Evolutionary conservation across 2,113 vertebrate species (phyloP).

Genomic region (Trichechus manatus): DNA sequence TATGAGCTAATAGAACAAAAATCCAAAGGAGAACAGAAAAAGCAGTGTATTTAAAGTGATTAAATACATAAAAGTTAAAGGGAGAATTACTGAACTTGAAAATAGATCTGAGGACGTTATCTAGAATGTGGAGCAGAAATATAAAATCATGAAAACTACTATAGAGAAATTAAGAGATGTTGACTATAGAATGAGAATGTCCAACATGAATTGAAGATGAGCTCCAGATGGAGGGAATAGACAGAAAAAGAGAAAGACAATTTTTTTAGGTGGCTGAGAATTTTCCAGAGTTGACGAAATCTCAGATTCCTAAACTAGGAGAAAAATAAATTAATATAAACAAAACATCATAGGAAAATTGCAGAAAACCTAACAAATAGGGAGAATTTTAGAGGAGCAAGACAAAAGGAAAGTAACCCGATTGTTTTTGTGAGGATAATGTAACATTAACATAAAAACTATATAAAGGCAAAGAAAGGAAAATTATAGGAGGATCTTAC

Average conservation of each 20-base stretch:
- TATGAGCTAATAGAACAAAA: neutral
- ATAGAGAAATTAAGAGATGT: slow-evolving; percentile 4
- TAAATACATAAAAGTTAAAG: slow-evolving; percentile 30
- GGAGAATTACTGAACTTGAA: neutral
- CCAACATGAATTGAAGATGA: neutral
- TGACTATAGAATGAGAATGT: neutral
- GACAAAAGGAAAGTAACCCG: neutral
- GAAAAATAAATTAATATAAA: neutral
- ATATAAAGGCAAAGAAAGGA: neutral
- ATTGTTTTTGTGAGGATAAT: neutral
- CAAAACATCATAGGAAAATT: neutral
- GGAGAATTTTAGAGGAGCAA: neutral
- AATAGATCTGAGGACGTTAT: neutral
- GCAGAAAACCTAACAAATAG: neutral
- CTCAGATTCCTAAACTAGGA: neutral
- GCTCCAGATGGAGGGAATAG: neutral
- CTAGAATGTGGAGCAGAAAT: neutral
- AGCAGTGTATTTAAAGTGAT: neutral
- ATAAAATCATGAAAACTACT: neutral
- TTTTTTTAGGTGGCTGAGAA: neutral
- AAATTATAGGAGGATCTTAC: neutral
- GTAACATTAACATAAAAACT: slow-evolving; percentile 37
- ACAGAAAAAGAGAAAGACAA: neutral
- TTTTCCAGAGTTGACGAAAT: slow-evolving; percentile 9
- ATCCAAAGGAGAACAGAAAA: neutral